Evolutionary conservation across 2,113 vertebrate genomes (phyloP).

Genomic region (Channa argus): DNA sequence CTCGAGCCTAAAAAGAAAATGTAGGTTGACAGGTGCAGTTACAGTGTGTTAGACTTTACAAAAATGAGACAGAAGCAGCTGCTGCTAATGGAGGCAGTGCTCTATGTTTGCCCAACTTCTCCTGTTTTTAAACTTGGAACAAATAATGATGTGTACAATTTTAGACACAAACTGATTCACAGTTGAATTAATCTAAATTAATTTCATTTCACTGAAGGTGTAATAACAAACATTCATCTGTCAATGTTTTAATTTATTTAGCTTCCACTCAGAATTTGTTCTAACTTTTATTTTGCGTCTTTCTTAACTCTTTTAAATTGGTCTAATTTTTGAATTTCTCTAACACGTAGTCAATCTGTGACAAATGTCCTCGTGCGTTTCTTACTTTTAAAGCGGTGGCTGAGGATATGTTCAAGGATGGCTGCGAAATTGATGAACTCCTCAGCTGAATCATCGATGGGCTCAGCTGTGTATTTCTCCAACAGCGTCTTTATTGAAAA

Average conservation of each 20-base stretch:
- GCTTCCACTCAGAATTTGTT: no score
- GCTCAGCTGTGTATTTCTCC: slow-evolving; percentile 95
- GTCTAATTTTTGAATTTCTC: not conserved
- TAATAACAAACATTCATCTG: not conserved
- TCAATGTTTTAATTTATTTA: not conserved
- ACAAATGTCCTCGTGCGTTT: not conserved
- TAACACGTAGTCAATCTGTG: not conserved
- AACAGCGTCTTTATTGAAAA: slow-evolving; percentile 96
- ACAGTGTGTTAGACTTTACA: not conserved
- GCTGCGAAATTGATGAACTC: slow-evolving; percentile 97
- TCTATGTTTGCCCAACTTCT: not conserved
- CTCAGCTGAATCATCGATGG: slow-evolving; percentile 95
- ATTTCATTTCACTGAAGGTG: not conserved
- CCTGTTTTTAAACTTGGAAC: not conserved
- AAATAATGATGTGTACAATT: not conserved
- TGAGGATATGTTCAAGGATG: slow-evolving; percentile 96
- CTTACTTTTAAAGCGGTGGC: slow-evolving; percentile 94
- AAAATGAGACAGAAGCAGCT: not conserved
- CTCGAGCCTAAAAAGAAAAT: slow-evolving; percentile 83
- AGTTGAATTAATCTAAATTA: not conserved
- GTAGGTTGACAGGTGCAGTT: not conserved
- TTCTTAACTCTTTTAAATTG: not conserved
- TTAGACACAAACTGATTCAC: not conserved
- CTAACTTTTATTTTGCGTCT: no score
- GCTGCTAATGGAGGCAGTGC: not conserved